Percentiles rank a stretch among this genome's conserved stretches.
Conservation (phyloP, 2,113 vertebrate species). For the Scopus umbretta region DNA sequence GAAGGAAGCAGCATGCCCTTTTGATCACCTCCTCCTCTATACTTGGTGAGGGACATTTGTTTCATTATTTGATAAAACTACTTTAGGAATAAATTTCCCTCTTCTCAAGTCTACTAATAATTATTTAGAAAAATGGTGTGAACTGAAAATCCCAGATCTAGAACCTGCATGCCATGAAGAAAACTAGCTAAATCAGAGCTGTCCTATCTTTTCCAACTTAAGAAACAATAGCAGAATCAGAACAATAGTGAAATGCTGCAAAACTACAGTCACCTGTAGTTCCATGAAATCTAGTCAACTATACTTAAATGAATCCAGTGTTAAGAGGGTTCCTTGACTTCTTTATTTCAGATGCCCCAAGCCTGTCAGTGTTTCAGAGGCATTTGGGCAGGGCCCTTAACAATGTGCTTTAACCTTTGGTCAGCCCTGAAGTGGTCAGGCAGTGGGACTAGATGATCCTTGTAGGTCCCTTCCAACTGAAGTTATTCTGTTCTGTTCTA, state of each 20-base stretch:
- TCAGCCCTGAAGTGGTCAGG: neutral
- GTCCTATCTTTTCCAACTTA: neutral
- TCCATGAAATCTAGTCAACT: fast-evolving
- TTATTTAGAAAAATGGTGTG: neutral
- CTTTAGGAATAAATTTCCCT: neutral
- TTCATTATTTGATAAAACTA: neutral
- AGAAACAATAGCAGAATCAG: neutral
- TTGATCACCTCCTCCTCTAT: neutral
- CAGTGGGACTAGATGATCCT: neutral
- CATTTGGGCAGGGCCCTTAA: neutral
- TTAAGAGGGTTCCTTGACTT: neutral
- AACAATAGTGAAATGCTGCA: neutral
- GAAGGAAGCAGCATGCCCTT: neutral
- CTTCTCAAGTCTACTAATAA: neutral
- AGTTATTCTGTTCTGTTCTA: neutral
- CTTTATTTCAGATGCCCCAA: neutral
- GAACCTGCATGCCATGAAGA: neutral
- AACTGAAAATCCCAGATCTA: neutral
- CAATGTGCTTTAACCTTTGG: neutral
- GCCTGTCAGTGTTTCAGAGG: neutral
- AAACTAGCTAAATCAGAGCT: neutral
- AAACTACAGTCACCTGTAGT: neutral
- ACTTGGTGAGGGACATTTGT: neutral
- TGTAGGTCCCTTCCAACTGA: neutral
- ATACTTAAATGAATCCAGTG: neutral